Evolutionary conservation across 2,888 invertebrate species (phyloP).

Genomic region (Cephonodes hylas): DNA sequence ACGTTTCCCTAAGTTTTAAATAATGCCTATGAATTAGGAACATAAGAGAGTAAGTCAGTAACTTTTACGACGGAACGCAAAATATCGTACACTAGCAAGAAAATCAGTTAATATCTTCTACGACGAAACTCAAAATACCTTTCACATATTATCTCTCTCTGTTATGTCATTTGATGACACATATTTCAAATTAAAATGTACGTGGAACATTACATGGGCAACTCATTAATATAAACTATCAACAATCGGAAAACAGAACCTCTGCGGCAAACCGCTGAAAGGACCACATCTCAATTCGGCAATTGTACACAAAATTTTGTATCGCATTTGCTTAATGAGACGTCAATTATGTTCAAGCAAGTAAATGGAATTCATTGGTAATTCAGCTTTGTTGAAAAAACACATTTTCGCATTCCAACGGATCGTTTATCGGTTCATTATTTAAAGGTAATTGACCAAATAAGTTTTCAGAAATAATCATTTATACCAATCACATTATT

Average conservation of each 20-base stretch:
- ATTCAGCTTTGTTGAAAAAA: neutral
- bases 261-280: neutral
- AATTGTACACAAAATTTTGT: neutral
- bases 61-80: no score
- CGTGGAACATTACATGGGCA: neutral
- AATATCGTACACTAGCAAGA: no score
- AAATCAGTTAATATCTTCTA: no score
- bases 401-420: slow-evolving; percentile 13
- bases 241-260: neutral
- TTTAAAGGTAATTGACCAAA: slow-evolving; percentile 20
- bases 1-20: no score
- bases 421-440: slow-evolving; percentile 18
- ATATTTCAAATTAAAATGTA: no score
- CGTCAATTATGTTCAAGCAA: neutral
- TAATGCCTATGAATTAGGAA: no score
- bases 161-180: no score
- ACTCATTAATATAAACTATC: neutral
- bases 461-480: slow-evolving; percentile 5
- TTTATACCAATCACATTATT: slow-evolving; percentile 11
- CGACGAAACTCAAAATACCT: no score
- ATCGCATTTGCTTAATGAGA: slow-evolving; percentile 8
- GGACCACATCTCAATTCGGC: neutral
- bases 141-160: no score
- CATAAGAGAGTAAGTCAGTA: no score
- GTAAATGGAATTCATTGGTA: neutral